phyloP scores from a whole-genome alignment of 1,140 invertebrate species.

The Drosophila triauraria region DNA sequence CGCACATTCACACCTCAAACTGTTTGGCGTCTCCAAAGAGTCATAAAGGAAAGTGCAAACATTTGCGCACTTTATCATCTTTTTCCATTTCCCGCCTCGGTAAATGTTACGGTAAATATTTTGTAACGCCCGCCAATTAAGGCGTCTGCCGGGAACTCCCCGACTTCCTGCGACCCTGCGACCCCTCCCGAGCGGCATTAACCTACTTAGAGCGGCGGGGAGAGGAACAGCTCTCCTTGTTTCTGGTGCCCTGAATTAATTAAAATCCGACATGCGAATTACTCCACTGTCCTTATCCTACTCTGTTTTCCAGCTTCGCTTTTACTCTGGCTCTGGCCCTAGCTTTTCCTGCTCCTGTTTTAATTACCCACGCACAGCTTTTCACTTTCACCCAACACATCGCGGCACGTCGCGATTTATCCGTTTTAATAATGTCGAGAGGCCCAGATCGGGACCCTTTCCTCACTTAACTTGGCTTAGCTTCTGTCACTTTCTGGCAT shows the following conservation, averaged over 20 bases:
- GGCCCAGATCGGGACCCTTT: slow-evolving; percentile 6
- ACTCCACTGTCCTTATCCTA: slow-evolving; percentile 51
- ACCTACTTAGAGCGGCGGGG: slow-evolving; percentile 62
- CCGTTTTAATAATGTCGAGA: slow-evolving; percentile 74
- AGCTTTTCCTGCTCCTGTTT: slow-evolving; percentile 36
- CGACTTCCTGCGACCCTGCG: background rate
- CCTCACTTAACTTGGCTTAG: slow-evolving; percentile 11
- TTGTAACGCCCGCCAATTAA: slow-evolving; percentile 80
- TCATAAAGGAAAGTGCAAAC: slow-evolving; percentile 81
- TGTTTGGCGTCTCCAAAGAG: slow-evolving; percentile 68
- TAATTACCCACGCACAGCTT: slow-evolving; percentile 82
- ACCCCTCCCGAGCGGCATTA: slow-evolving; percentile 49
- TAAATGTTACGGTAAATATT: slow-evolving; percentile 75
- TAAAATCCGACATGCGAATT: slow-evolving; percentile 81
- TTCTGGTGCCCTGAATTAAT: slow-evolving; percentile 70
- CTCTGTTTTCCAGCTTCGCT: slow-evolving; percentile 34
- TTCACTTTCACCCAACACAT: slow-evolving; percentile 75
- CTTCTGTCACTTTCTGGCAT: slow-evolving; percentile 40
- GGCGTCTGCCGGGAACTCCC: slow-evolving; percentile 39
- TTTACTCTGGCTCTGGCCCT: no score
- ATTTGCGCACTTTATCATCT: slow-evolving; percentile 82
- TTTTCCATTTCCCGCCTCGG: slow-evolving; percentile 67
- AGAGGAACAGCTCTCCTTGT: slow-evolving; percentile 34
- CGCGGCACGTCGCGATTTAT: slow-evolving; percentile 76
- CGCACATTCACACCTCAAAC: slow-evolving; percentile 50